phyloP scores from a whole-genome alignment of 2,888 invertebrate species.

The Coleophora deauratella region DNA sequence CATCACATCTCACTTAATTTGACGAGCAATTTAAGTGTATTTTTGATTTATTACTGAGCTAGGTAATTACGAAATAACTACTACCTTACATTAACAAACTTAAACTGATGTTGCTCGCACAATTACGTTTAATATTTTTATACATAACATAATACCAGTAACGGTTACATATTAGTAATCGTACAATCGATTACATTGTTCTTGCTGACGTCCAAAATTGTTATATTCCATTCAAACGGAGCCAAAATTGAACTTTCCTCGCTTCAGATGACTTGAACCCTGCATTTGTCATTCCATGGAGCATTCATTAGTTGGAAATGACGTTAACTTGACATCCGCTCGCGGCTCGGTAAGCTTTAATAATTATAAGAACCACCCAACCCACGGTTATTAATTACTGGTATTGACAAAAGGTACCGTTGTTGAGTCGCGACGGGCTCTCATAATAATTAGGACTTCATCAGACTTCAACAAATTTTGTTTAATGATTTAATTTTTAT shows the following conservation, averaged over 20 bases:
- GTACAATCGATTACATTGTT: too few relatives aligned
- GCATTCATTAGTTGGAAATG: constrained; percentile 64
- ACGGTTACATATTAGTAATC: too few relatives aligned
- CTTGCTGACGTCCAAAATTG: too few relatives aligned
- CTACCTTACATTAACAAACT: constrained; percentile 33
- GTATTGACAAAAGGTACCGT: constrained; percentile 58
- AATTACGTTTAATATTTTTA: constrained; percentile 24
- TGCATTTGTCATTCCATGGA: constrained; percentile 64
- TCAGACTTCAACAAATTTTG: constrained; percentile 20
- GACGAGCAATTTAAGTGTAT: constrained; percentile 31
- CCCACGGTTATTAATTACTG: constrained; percentile 58
- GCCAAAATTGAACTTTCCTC: too few relatives aligned
- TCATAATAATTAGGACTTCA: constrained; percentile 39
- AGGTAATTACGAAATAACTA: constrained; percentile 35
- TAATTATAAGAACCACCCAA: constrained; percentile 56
- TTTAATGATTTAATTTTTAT: too few relatives aligned
- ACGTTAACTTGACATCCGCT: constrained; percentile 65
- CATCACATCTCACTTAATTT: constrained; percentile 31
- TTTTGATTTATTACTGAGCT: constrained; percentile 31
- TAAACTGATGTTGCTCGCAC: constrained; percentile 25
- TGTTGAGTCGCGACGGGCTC: constrained; percentile 29
- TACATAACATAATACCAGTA: constrained; percentile 12
- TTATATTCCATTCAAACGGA: too few relatives aligned
- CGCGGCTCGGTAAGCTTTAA: constrained; percentile 57
- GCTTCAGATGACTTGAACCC: too few relatives aligned